Base-by-base conservation (phyloP, 2,888 invertebrate genomes). In the Dichetophora obliterata region DNA sequence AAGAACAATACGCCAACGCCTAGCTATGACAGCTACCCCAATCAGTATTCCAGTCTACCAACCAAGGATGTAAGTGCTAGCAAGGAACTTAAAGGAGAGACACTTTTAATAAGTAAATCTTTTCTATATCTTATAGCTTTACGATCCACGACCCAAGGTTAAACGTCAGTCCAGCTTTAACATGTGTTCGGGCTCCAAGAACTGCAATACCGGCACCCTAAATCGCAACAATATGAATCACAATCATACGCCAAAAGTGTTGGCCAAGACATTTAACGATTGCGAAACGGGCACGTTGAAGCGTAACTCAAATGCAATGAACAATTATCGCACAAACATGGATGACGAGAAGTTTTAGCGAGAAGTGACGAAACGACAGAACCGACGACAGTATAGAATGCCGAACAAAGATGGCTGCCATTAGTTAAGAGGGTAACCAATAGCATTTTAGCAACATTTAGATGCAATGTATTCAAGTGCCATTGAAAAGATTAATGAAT, bases 11-110 rank as follows among this genome's bases (percentile, higher is more conserved):
- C 95, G 4, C 84, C 88, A 16, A 93, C 94, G 59, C 94, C 94
- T 72, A 95, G 95, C 86, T 96, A 95, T 86, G 95, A 94, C 37
- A 91, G 94, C 0, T 95, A 95, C 85, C 95, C 94, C 85, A 96
- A 96, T 87, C 94, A 95, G 80, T 96, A 96, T 88, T 95, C 95
- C 79, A 93, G 95, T 31, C 93, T 96, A 61, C 96, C 96, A 0
- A 90, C 95, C 78, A 94, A 94, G 86, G 95, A 95, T 88, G 93
- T 94, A 85, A 91, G 92, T 81, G 86, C 90, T 37, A 72, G 31
- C 19, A 4, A 4, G 5, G 31, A 5, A 31, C 31, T 5, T 4
- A 31, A 31, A 31, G 5, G 5, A 5, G 31, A 5, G 11, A n/a
- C 31, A 59, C 9, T 3, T 43, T 75, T 11, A n/a, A 5, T 9